Evolutionary conservation across 2,797 vertebrate species (phyloP).

Genomic region (Gobio occitaniae): DNA sequence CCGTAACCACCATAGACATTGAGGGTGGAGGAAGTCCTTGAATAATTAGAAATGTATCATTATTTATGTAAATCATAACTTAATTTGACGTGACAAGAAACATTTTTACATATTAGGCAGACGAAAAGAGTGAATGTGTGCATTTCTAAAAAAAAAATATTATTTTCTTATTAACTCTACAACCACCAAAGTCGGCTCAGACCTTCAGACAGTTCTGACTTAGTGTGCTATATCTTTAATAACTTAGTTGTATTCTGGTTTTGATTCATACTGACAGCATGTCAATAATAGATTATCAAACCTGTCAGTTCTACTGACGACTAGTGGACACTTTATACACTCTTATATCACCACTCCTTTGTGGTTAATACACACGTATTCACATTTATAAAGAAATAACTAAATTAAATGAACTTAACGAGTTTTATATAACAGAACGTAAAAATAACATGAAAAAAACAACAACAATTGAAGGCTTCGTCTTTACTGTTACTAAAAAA

Average conservation of each 20-base stretch:
- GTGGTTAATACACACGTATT: background rate
- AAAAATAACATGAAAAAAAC: background rate
- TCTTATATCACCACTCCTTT: background rate
- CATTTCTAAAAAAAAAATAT: too few species aligned
- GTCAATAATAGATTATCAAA: background rate
- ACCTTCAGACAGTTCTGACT: too few species aligned
- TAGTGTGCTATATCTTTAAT: too few species aligned
- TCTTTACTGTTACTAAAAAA: background rate
- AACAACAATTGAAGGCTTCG: background rate
- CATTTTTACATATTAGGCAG: too few species aligned
- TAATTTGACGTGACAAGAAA: too few species aligned
- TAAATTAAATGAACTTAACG: background rate
- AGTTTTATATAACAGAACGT: background rate
- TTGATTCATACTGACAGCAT: background rate
- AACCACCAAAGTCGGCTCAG: too few species aligned
- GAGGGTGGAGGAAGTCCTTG: too few species aligned
- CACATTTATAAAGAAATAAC: background rate
- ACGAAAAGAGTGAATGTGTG: too few species aligned
- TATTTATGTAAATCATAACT: too few species aligned
- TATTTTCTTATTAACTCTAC: too few species aligned
- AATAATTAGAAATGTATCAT: too few species aligned
- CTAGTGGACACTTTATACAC: slow-evolving; percentile 16
- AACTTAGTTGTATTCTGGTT: background rate
- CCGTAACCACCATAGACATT: too few species aligned
- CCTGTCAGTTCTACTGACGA: background rate